Percentiles rank a stretch among this genome's conserved stretches.
phyloP scores from a whole-genome alignment of 1,140 invertebrate species.

The Ostrea edulis region DNA sequence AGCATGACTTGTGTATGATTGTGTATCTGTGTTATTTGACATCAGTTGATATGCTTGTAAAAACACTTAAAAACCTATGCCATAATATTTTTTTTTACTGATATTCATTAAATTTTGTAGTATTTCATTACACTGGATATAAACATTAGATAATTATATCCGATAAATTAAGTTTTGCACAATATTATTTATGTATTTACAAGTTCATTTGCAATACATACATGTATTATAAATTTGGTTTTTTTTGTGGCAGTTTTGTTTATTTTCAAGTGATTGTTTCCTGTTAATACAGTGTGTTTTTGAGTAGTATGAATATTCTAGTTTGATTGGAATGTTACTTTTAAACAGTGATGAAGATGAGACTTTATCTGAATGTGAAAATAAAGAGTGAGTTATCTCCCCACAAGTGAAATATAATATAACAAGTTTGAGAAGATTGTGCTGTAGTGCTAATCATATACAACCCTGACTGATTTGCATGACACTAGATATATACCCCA shows the following conservation, averaged over 20 bases:
- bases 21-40: not conserved
- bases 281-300: not conserved
- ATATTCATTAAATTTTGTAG: not conserved
- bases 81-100: not conserved
- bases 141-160: not conserved
- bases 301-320: slow-evolving; percentile 31
- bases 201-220: too few species aligned
- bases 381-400: slow-evolving; percentile 49
- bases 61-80: too few species aligned
- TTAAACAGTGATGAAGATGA: slow-evolving; percentile 46
- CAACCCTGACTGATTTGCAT: not conserved
- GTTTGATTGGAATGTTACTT: slow-evolving; percentile 39
- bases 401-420: not conserved
- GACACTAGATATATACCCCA: not conserved
- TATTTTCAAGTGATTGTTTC: not conserved
- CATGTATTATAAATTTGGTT: too few species aligned
- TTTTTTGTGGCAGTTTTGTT: not conserved
- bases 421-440: not conserved
- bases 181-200: too few species aligned
- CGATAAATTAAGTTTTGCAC: not conserved
- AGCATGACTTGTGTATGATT: not conserved
- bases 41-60: not conserved
- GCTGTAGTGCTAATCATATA: slow-evolving; percentile 17
- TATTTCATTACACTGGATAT: not conserved
- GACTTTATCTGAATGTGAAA: slow-evolving; percentile 36